Conservation (phyloP, 2,888 invertebrate species). For the Hemithea aestivaria region DNA sequence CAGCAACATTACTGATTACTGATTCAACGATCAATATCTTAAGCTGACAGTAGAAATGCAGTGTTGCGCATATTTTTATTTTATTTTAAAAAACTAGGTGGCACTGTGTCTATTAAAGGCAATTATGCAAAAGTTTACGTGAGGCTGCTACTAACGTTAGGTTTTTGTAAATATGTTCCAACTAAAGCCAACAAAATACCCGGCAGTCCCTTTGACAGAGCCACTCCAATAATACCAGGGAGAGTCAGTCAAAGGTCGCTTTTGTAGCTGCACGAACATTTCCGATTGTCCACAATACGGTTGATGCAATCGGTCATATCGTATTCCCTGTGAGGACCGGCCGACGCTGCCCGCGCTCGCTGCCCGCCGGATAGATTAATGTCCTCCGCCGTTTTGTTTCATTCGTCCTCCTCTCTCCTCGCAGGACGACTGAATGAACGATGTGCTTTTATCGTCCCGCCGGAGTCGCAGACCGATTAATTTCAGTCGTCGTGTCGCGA, state of each 20-base stretch:
- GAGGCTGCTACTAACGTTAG: no score
- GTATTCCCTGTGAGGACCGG: constrained; percentile 14
- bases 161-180: no score
- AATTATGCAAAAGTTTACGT: no score
- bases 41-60: no score
- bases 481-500: constrained; percentile 25
- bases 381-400: constrained; percentile 32
- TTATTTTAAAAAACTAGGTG: no score
- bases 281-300: constrained; percentile 7
- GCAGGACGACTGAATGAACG: constrained; percentile 26
- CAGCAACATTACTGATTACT: no score
- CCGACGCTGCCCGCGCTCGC: constrained; percentile 11
- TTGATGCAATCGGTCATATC: constrained; percentile 15
- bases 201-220: constrained; percentile 26
- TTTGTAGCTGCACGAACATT: neutral
- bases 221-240: neutral
- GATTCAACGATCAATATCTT: no score
- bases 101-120: no score
- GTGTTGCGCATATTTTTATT: no score
- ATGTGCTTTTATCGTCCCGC: constrained; percentile 26
- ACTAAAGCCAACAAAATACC: no score
- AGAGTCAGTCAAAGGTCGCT: neutral
- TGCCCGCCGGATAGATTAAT: constrained; percentile 27
- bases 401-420: constrained; percentile 33
- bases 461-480: constrained; percentile 26